phyloP scores from a whole-genome alignment of 2,113 vertebrate genomes.

The Xiphorhynchus elegans region DNA sequence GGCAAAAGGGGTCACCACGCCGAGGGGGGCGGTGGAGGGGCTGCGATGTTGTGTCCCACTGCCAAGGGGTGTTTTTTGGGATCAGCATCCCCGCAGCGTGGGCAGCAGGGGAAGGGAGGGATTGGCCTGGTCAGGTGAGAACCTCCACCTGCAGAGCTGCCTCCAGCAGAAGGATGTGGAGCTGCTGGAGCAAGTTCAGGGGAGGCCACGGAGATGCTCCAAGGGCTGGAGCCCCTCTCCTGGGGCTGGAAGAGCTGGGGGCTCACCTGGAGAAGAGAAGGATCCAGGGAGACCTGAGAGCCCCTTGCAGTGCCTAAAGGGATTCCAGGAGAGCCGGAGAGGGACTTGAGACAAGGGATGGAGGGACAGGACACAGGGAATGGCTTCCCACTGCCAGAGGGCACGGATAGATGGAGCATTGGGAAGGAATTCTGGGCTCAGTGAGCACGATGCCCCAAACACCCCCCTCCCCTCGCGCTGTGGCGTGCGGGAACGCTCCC shows the following conservation, averaged over 20 bases:
- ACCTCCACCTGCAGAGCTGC: neutral
- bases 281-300: neutral
- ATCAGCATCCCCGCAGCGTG: neutral
- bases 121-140: neutral
- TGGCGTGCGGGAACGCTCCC: neutral
- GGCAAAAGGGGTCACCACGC: rapidly evolving
- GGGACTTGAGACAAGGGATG: neutral
- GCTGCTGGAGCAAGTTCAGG: rapidly evolving
- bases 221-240: neutral
- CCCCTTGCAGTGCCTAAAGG: neutral
- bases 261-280: rapidly evolving
- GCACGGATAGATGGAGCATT: rapidly evolving
- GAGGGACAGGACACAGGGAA: rapidly evolving
- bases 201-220: neutral
- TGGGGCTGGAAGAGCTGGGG: neutral
- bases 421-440: neutral
- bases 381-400: rapidly evolving
- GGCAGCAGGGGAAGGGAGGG: neutral
- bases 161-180: rapidly evolving
- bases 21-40: rapidly evolving
- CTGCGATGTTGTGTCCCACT: rapidly evolving
- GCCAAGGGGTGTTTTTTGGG: rapidly evolving
- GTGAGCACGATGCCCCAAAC: neutral
- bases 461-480: neutral
- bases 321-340: rapidly evolving